Conservation (phyloP, 2,113 vertebrate species). For the Pongo pygmaeus region DNA sequence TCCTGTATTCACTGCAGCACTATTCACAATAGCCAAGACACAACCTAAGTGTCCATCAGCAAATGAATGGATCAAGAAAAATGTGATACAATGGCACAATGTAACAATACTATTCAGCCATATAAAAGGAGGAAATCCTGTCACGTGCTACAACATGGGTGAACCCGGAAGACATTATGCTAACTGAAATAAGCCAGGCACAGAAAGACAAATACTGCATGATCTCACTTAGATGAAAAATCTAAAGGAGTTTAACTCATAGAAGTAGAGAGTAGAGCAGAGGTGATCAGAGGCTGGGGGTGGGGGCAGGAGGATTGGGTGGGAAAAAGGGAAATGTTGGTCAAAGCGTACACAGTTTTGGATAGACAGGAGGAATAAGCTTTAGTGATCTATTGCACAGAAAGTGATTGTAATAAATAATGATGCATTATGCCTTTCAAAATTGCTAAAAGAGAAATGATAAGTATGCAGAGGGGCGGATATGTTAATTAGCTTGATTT, state of each 20-base stretch:
- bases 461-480: not conserved
- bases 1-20: not conserved
- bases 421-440: not conserved
- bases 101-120: not conserved
- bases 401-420: not conserved
- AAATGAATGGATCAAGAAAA: not conserved
- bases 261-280: not conserved
- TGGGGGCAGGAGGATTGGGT: not conserved
- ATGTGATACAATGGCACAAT: not conserved
- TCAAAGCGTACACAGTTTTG: not conserved
- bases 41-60: not conserved
- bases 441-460: not conserved
- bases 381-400: not conserved
- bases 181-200: not conserved
- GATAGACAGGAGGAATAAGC: not conserved
- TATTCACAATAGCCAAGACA: not conserved
- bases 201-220: not conserved
- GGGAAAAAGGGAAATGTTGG: not conserved
- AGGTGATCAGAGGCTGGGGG: not conserved
- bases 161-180: not conserved
- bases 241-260: not conserved
- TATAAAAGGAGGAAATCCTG: not conserved
- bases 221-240: not conserved
- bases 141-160: not conserved
- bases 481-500: not conserved